Conservation (phyloP, 1,140 invertebrate species). For the Drosophila rufa region DNA sequence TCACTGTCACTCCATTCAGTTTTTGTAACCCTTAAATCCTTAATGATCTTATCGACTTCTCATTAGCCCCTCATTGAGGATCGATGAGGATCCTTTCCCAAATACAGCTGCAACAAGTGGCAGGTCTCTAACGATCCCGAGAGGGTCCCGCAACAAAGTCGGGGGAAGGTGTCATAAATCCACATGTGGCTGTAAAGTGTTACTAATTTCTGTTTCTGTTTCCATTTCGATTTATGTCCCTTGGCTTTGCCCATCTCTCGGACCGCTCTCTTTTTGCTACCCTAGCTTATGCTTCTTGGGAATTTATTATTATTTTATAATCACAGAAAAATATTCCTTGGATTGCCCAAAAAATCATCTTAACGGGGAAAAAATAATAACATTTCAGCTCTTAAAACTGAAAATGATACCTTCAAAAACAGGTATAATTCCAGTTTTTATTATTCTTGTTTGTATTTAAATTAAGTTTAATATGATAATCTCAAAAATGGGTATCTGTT, state of each 20-base stretch:
- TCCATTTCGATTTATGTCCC: conserved; percentile 49
- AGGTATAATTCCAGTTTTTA: no score
- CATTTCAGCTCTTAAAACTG: no score
- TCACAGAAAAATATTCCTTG: no score
- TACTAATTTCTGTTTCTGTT: conserved; percentile 67
- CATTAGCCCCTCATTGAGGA: conserved; percentile 37
- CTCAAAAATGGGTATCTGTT: neutral
- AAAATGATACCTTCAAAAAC: no score
- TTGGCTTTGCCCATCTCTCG: conserved; percentile 5
- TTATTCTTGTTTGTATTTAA: neutral
- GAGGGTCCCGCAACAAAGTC: conserved; percentile 2
- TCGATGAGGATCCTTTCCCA: conserved; percentile 26
- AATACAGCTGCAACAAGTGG: conserved; percentile 79
- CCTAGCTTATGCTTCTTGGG: neutral
- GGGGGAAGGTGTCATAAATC: conserved; percentile 72
- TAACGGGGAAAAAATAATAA: no score
- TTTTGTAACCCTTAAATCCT: conserved; percentile 38
- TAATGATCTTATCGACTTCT: conserved; percentile 46
- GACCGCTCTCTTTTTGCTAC: conserved; percentile 10
- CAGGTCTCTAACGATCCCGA: conserved; percentile 29
- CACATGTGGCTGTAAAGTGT: conserved; percentile 79
- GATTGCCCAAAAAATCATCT: no score
- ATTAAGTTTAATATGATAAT: neutral
- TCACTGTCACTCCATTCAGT: conserved; percentile 8
- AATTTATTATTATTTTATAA: no score